Evolutionary conservation across 2,888 invertebrate species (phyloP).

Genomic region (Leucophenga maculata): DNA sequence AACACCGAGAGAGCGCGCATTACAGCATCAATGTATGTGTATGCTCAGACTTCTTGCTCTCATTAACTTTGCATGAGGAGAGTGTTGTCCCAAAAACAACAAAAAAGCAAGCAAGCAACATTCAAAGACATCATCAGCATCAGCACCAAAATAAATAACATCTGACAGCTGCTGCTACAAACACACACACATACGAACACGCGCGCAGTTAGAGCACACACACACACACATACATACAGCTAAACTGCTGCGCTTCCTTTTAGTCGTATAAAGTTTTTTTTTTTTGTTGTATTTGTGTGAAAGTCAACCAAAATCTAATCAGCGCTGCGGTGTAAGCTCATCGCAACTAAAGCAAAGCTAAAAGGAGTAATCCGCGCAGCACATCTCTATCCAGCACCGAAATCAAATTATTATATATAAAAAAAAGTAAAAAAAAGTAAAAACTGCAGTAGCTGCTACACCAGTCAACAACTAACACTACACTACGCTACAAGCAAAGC

Average conservation of each 20-base stretch:
- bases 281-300: not conserved
- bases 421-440: not conserved
- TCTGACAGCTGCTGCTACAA: slow-evolving; percentile 55
- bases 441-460: not conserved
- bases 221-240: not conserved
- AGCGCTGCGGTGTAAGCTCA: not conserved
- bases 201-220: not conserved
- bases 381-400: slow-evolving; percentile 33
- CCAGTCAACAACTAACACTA: too few relatives aligned
- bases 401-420: too few relatives aligned
- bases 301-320: slow-evolving; percentile 8
- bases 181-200: not conserved
- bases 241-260: not conserved
- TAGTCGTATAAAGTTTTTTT: not conserved
- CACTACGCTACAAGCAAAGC: not conserved
- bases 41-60: not conserved
- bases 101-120: slow-evolving; percentile 30
- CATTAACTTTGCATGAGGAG: slow-evolving; percentile 15
- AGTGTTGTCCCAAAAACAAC: not conserved
- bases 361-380: slow-evolving; percentile 52
- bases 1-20: slow-evolving; percentile 8
- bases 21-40: too few relatives aligned
- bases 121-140: slow-evolving; percentile 31
- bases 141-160: slow-evolving; percentile 61
- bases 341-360: not conserved